Conservation (phyloP, 2,113 vertebrate species). For the Indicator indicator region DNA sequence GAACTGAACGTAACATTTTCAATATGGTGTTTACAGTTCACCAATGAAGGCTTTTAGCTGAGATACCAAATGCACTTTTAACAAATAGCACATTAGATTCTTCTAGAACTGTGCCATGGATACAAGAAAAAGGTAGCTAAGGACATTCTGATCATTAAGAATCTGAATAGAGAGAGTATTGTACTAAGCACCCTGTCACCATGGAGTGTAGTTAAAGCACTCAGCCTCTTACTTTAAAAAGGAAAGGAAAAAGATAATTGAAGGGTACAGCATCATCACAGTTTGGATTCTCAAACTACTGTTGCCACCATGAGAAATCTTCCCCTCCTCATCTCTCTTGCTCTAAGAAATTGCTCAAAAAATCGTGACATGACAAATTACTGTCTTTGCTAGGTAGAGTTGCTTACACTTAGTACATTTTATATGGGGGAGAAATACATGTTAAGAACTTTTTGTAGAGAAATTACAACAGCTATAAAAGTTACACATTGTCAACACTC, state of each 20-base stretch:
- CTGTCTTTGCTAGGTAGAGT: neutral
- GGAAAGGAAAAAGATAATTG: neutral
- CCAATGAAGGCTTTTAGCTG: neutral
- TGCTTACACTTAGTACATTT: neutral
- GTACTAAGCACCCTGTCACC: neutral
- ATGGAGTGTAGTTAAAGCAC: neutral
- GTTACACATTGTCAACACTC: neutral
- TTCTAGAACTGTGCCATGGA: neutral
- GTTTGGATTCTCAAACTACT: neutral
- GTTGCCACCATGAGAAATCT: neutral
- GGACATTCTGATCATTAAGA: neutral
- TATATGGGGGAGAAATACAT: neutral
- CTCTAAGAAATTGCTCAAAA: neutral
- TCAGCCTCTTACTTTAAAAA: neutral
- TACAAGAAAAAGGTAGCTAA: neutral
- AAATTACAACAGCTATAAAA: neutral
- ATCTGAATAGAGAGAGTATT: neutral
- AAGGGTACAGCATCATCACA: neutral
- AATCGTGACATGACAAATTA: neutral
- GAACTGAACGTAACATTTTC: constrained; percentile 25
- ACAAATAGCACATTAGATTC: neutral
- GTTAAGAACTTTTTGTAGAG: neutral
- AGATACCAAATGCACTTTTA: neutral
- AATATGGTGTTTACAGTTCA: constrained; percentile 9
- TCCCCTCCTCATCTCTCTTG: neutral